These are phyloP conservation scores for Scomberomorus guttatus DNA, from an alignment of 2,797 vertebrate species.

Conservation along the genomic window DNA sequence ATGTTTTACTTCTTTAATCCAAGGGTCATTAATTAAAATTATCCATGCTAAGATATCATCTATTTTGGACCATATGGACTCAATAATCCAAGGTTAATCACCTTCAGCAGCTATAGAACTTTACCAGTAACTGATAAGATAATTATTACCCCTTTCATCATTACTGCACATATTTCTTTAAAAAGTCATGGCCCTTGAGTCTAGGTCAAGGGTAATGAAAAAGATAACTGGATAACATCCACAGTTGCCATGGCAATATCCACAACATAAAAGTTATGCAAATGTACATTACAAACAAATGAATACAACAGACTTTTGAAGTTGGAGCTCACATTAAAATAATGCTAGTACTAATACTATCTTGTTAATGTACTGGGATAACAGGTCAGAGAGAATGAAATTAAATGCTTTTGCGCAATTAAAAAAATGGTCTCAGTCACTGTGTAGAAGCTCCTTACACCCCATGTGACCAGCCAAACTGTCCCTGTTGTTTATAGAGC, in stretches of 20 bases:
- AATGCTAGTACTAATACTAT: neutral
- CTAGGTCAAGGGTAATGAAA: conserved; percentile 1
- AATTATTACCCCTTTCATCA: too few species aligned
- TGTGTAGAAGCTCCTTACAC: too few species aligned
- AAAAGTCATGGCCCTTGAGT: neutral
- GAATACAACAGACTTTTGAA: neutral
- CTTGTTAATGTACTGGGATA: neutral
- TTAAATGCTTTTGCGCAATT: neutral
- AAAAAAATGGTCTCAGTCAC: neutral
- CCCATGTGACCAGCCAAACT: too few species aligned
- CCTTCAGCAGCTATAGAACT: neutral
- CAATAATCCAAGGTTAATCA: conserved; percentile 12
- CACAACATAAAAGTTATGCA: conserved; percentile 25
- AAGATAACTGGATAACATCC: neutral
- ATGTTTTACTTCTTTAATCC: neutral
- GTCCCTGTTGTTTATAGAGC: neutral
- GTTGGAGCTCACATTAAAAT: neutral
- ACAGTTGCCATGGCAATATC: conserved; percentile 1
- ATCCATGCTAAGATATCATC: neutral
- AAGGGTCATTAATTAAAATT: neutral
- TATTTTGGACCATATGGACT: neutral
- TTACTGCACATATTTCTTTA: neutral
- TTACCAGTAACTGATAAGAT: neutral
- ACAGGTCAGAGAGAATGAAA: neutral
- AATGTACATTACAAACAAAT: neutral